Evolutionary conservation across 2,888 invertebrate species (phyloP).

Genomic region (Drosophila stalkeri): DNA sequence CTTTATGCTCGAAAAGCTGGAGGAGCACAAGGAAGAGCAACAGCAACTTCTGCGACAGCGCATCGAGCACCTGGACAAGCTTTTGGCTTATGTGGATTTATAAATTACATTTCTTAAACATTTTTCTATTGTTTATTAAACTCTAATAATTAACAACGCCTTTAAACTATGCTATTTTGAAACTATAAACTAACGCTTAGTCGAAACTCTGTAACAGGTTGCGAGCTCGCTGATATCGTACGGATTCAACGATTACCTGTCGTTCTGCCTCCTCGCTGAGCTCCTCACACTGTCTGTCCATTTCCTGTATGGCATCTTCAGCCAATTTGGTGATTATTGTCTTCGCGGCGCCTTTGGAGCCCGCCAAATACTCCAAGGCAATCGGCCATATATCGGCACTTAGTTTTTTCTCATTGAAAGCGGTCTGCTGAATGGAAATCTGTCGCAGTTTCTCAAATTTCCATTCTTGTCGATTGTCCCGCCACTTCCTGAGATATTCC

Average conservation of each 20-base stretch:
- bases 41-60: constrained; percentile 86
- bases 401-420: constrained; percentile 88
- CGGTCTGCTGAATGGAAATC: constrained; percentile 90
- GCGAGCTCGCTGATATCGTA: constrained; percentile 82
- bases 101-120: constrained; percentile 43
- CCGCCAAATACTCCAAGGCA: constrained; percentile 90
- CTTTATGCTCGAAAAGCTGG: constrained; percentile 89
- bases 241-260: constrained; percentile 68
- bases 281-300: constrained; percentile 85
- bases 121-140: constrained; percentile 33
- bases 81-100: constrained; percentile 86
- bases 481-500: constrained; percentile 91
- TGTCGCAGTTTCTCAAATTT: constrained; percentile 93
- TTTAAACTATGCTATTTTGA: constrained; percentile 21
- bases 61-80: constrained; percentile 88
- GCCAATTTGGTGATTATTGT: constrained; percentile 88
- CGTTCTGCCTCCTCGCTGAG: constrained; percentile 60
- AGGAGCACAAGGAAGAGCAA: constrained; percentile 83
- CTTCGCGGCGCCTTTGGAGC: constrained; percentile 89
- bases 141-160: constrained; percentile 54
- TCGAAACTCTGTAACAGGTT: constrained; percentile 83
- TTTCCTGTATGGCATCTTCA: constrained; percentile 88
- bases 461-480: constrained; percentile 89
- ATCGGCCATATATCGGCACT: constrained; percentile 88
- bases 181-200: constrained; percentile 44